phyloP scores from a whole-genome alignment of 1,140 invertebrate genomes.

The Vollenhovia emeryi region DNA sequence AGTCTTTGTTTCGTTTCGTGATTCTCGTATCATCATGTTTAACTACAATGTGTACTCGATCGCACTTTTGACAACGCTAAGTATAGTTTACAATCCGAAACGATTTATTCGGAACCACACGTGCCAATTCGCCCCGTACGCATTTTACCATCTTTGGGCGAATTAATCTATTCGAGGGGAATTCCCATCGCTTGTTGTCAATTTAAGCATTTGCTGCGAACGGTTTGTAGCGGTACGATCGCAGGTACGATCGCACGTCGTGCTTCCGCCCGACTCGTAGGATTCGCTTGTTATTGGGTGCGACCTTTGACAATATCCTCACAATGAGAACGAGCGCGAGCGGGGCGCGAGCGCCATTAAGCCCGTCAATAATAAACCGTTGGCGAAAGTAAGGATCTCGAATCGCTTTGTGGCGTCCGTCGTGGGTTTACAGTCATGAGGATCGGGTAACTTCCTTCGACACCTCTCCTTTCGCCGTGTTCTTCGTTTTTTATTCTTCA shows the following conservation, averaged over 20 bases:
- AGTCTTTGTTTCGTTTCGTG: neutral
- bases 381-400: constrained; percentile 53
- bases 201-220: neutral
- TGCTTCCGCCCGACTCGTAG: constrained; percentile 20
- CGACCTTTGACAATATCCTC: constrained; percentile 12
- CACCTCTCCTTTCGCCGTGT: constrained; percentile 50
- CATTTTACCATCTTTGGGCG: neutral
- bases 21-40: neutral
- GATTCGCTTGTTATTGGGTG: constrained; percentile 48
- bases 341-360: constrained; percentile 35
- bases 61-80: neutral
- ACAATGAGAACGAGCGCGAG: constrained; percentile 44
- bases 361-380: constrained; percentile 64
- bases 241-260: neutral
- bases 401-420: constrained; percentile 61
- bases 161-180: neutral
- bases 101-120: neutral
- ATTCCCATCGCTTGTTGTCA: neutral
- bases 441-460: constrained; percentile 66
- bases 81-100: neutral
- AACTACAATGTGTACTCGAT: neutral
- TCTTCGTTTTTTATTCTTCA: constrained; percentile 50
- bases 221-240: neutral
- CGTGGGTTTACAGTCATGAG: constrained; percentile 59
- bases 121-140: neutral